Percentiles rank a stretch among this genome's conserved stretches.
Conservation (phyloP, 2,797 vertebrate genomes). For the Micropoecilia bifurca region DNA sequence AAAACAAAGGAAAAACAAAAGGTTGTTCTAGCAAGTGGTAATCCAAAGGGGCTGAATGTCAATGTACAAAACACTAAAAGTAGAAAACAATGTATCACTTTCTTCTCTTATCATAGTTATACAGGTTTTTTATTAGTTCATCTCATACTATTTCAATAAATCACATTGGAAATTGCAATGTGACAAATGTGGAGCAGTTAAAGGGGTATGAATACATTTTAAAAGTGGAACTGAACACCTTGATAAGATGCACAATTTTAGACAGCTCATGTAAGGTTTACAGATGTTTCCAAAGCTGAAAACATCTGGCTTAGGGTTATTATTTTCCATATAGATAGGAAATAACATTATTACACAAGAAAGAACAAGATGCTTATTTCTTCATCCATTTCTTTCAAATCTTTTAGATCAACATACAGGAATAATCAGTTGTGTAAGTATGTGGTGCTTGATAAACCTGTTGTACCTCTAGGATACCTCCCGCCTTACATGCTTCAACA, state of each 20-base stretch:
- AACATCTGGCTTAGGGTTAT: neutral
- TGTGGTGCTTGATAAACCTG: neutral
- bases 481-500: constrained; percentile 24
- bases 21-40: neutral
- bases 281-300: neutral
- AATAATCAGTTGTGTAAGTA: neutral
- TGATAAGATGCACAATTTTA: neutral
- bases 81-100: neutral
- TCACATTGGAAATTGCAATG: neutral
- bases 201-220: neutral
- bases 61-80: too few relatives aligned
- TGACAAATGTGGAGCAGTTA: neutral
- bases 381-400: neutral
- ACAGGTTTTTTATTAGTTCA: neutral
- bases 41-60: neutral
- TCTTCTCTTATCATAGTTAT: neutral
- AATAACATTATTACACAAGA: neutral
- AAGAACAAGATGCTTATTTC: neutral
- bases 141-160: neutral
- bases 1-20: neutral
- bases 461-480: neutral
- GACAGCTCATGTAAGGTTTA: neutral
- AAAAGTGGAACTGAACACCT: neutral
- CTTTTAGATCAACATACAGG: neutral
- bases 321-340: neutral